Conservation (phyloP, 2,797 vertebrate species). For the Falco berigora region DNA sequence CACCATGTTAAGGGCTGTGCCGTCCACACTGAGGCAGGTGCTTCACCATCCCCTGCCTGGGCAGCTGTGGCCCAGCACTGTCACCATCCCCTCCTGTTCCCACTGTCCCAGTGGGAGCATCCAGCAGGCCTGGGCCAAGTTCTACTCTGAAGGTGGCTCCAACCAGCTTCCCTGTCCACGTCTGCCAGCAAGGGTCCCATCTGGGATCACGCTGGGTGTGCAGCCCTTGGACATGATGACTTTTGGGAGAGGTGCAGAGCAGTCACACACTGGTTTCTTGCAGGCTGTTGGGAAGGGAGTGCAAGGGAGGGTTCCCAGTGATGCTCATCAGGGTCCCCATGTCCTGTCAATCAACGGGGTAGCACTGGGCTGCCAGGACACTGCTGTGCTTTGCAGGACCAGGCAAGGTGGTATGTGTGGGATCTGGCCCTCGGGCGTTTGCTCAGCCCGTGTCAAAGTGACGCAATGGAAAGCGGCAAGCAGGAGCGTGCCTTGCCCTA, state of each 20-base stretch:
- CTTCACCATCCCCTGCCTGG: not conserved
- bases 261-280: rapidly evolving
- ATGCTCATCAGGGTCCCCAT: not conserved
- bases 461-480: conserved; percentile 45
- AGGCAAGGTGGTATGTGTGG: conserved; percentile 35
- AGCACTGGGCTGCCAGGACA: not conserved
- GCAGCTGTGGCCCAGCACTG: not conserved
- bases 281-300: not conserved
- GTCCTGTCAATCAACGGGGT: not conserved
- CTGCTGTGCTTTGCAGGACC: not conserved
- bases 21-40: not conserved
- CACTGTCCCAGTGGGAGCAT: not conserved
- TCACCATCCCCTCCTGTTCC: not conserved
- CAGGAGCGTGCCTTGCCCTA: conserved; percentile 55
- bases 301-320: not conserved
- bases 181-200: not conserved
- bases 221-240: rapidly evolving
- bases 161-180: not conserved
- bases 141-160: not conserved
- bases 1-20: rapidly evolving
- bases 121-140: not conserved
- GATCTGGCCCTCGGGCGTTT: conserved; percentile 4
- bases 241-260: rapidly evolving
- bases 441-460: conserved; percentile 21
- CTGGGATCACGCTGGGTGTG: not conserved